Base-by-base conservation (phyloP, 2,113 vertebrate genomes). In the Litocranius walleri region DNA sequence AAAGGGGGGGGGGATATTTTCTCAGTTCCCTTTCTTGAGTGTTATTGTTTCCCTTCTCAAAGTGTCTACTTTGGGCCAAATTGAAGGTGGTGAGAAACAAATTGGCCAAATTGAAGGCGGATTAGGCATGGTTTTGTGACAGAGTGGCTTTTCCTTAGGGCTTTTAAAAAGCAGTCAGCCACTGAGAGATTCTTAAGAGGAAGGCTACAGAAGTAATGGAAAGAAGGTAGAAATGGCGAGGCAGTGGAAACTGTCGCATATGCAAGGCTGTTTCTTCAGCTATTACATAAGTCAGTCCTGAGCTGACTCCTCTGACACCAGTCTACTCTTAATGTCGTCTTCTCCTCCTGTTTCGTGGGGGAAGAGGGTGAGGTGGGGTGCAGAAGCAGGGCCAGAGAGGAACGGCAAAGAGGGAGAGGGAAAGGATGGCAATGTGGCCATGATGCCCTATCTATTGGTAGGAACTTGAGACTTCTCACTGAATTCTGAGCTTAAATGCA, bases 151-250 rank as follows among this genome's bases (percentile, higher is more conserved):
- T 12, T 74, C 78, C n/a, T 78, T 85, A 56, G 21, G 36, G 10
- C 36, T 92, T 91, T 74, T 87, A 50, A 48, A 81, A 62, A 90
- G 59, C 33, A 52, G 4, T 78, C 80, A 61, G 25, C 86, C 45
- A 21, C 21, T 90, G 92, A 82, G 67, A 54, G 62, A 12, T 81
- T 90, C 57, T 74, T 78, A 57, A 91, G 85, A 94, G 54, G 80
- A 94, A 86, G 93, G 4, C 86, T 64, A n/a, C 27, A 23, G 27
- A 40, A 80, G 25, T 48, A 54, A 78, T 3, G 50, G 4, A 82
- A 83, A 80, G 48, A 88, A 84, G 25, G 54, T 74, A 43, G 59
- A 94, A 43, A 94, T 59, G 94, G 12, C 29, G 21, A 82, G 25
- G 16, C 43, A 30, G 13, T 36, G 56, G 11, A 40, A 61, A 56